Base-by-base conservation (phyloP, 2,113 vertebrate species). In the Chelonoidis abingdonii region DNA sequence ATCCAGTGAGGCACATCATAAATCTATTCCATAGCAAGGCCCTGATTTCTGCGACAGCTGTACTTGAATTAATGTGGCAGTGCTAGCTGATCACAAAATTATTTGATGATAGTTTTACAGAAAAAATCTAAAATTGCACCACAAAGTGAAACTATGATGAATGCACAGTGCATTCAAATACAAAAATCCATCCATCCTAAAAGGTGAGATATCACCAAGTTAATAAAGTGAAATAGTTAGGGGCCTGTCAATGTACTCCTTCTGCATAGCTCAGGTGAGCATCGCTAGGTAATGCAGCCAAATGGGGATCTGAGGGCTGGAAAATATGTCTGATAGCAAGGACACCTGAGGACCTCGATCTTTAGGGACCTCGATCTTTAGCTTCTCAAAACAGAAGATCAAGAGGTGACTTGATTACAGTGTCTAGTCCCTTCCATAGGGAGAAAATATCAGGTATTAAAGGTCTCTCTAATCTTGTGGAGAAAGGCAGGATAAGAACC, bases 111-210 rank as follows among this genome's bases (percentile, higher is more conserved):
- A 81, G 88, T 80, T 13, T 59, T 80, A 88, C 14, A 76, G 65
- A 29, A 47, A 84, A 22, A 96, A 93, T 93, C 79, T 21, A 90
- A 41, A 27, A 52, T 72, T 86, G 85, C 53, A 44, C 49, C 62
- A 83, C 75, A 93, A 93, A 95, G 91, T 75, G 29, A 41, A 96
- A 89, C 94, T 29, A 78, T 31, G 81, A 14, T 12, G 92, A 4
- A 35, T 59, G n/a, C 29, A 22, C 69, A 69, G 52, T 22, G 44
- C 3, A 5, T 65, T 83, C 84, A 85, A 95, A 93, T 27, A 89
- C 38, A 88, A 93, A 97, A 69, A 65, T 57, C 41, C 5, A 21
- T 0, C 3, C 9, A 2, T 65, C 75, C 91, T 81, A 88, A 89
- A 94, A 2, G 22, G 83, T 0, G 4, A 83, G 52, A 82, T 41